Evolutionary conservation across 2,797 vertebrate species (phyloP).

Genomic region (Kryptolebias ocellatus): DNA sequence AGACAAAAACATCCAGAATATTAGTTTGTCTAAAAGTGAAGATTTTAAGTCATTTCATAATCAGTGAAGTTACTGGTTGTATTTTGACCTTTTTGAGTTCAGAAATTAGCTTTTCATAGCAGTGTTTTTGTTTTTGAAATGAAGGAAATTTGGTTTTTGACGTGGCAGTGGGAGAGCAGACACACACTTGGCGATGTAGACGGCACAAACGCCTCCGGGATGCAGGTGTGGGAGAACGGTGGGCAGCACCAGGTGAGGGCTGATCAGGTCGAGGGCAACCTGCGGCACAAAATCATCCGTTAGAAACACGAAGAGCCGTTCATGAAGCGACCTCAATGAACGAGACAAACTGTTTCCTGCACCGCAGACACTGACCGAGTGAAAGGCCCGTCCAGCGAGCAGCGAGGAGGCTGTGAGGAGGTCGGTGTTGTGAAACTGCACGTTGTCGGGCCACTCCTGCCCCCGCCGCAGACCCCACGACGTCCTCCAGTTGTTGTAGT

Average conservation of each 20-base stretch:
- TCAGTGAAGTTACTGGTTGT: no score
- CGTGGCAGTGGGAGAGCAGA: background rate
- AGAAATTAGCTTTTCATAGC: no score
- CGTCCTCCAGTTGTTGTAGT: slow-evolving; percentile 85
- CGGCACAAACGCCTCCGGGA: slow-evolving; percentile 85
- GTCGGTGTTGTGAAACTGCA: slow-evolving; percentile 87
- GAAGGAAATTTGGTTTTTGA: background rate
- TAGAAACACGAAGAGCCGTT: background rate
- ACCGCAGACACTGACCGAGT: slow-evolving; percentile 81
- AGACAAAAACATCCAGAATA: no score
- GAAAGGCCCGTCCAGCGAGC: slow-evolving; percentile 81
- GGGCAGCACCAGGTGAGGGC: slow-evolving; percentile 86
- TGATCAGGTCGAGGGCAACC: slow-evolving; percentile 89
- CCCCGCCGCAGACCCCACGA: slow-evolving; percentile 82
- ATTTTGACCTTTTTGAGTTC: no score
- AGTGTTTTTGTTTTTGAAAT: background rate
- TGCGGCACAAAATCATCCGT: slow-evolving; percentile 59
- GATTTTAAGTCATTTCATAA: no score
- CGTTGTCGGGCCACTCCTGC: slow-evolving; percentile 90
- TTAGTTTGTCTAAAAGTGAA: no score
- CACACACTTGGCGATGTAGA: slow-evolving; percentile 92
- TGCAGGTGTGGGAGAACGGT: slow-evolving; percentile 84
- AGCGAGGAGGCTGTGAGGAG: slow-evolving; percentile 78
- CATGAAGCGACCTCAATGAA: no score
- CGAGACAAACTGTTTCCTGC: background rate